Evolutionary conservation across 2,888 invertebrate genomes (phyloP).

Genomic region (Coecobrya sp.): DNA sequence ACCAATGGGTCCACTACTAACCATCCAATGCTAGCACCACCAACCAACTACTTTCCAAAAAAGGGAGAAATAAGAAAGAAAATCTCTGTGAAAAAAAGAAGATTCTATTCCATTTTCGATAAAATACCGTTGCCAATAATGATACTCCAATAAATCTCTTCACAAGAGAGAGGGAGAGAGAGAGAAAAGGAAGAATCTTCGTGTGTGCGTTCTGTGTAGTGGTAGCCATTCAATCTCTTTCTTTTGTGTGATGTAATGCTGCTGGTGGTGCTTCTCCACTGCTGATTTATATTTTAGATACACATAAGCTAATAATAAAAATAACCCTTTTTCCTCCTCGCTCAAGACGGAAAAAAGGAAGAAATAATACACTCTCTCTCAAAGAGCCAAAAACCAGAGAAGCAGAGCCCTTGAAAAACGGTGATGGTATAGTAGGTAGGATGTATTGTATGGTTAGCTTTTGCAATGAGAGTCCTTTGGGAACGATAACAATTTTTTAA

Average conservation of each 20-base stretch:
- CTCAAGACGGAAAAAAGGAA: constrained; percentile 34
- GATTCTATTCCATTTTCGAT: constrained; percentile 77
- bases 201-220: constrained; percentile 22
- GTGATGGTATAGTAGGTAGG: neutral
- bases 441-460: neutral
- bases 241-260: constrained; percentile 56
- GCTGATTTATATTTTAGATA: constrained; percentile 70
- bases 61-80: constrained; percentile 60
- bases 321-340: constrained; percentile 38
- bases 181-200: constrained; percentile 56
- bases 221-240: constrained; percentile 63
- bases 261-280: constrained; percentile 56
- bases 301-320: constrained; percentile 71
- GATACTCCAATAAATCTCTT: constrained; percentile 82
- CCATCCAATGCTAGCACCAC: constrained; percentile 25
- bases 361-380: constrained; percentile 16
- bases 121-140: constrained; percentile 82
- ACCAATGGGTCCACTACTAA: constrained; percentile 83
- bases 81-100: constrained; percentile 64
- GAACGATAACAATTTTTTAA: constrained; percentile 78
- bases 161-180: constrained; percentile 39
- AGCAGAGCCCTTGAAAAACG: constrained; percentile 59
- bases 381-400: constrained; percentile 32
- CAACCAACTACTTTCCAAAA: constrained; percentile 47
- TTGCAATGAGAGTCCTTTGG: constrained; percentile 54